phyloP scores from a whole-genome alignment of 37 sponge, comb jelly and placozoan genomes.

The Aphrocallistes beatrix region DNA sequence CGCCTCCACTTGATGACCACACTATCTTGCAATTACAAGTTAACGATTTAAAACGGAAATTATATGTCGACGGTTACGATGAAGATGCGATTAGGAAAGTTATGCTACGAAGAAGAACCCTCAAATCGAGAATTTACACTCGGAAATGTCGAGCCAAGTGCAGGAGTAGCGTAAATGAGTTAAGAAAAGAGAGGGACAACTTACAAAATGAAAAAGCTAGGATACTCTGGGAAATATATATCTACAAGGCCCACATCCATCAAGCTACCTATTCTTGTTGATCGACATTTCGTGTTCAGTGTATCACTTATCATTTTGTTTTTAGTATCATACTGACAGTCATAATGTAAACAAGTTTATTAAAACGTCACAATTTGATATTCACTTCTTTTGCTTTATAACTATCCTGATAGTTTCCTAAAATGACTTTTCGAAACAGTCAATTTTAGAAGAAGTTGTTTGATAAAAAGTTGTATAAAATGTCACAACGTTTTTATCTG shows the following conservation, averaged over 20 bases:
- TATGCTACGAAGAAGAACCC: neutral
- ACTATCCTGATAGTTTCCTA: no score
- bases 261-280: neutral
- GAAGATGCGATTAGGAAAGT: neutral
- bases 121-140: constrained; percentile 9
- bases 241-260: neutral
- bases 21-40: neutral
- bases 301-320: neutral
- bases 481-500: no score
- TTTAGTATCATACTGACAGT: no score
- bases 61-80: constrained; percentile 7
- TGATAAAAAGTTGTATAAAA: no score
- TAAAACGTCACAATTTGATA: no score
- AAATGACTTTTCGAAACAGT: no score
- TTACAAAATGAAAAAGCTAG: neutral
- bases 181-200: neutral
- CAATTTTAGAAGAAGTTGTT: no score
- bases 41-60: neutral
- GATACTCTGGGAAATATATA: neutral
- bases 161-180: neutral
- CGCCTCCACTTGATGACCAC: neutral
- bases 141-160: neutral
- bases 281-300: no score
- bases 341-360: no score
- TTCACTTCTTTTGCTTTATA: no score